Evolutionary conservation across 2,888 invertebrate species (phyloP).

Genomic region (Drosophila percnosoma): DNA sequence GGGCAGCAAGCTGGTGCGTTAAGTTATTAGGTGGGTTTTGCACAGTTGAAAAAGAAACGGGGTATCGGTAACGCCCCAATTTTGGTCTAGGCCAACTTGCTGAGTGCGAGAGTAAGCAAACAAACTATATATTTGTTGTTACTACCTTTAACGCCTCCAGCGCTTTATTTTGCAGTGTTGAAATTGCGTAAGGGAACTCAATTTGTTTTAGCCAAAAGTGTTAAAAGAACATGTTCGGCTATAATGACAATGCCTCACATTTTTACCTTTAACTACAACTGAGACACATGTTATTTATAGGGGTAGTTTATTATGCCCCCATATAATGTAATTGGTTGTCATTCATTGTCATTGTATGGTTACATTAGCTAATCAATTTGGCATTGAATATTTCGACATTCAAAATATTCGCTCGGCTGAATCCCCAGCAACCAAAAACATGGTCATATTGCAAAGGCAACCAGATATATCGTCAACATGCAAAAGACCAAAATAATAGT

Average conservation of each 20-base stretch:
- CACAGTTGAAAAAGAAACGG: slow-evolving; percentile 40
- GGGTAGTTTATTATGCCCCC: neutral
- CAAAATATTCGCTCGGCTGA: slow-evolving; percentile 22
- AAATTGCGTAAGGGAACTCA: slow-evolving; percentile 1
- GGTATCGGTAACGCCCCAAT: slow-evolving; percentile 32
- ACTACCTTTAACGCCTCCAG: slow-evolving; percentile 1
- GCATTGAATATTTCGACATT: slow-evolving; percentile 45
- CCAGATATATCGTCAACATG: slow-evolving; percentile 2
- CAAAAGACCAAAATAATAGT: slow-evolving; percentile 27
- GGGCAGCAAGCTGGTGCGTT: slow-evolving; percentile 31
- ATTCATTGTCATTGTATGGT: slow-evolving; percentile 14
- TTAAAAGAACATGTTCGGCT: neutral
- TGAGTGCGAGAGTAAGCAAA: slow-evolving; percentile 3
- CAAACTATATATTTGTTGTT: slow-evolving; percentile 3
- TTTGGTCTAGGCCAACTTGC: slow-evolving; percentile 19
- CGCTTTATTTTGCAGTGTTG: slow-evolving; percentile 4
- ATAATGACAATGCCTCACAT: neutral
- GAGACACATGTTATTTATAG: neutral
- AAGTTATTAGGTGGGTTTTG: slow-evolving; percentile 31
- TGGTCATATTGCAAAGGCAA: slow-evolving; percentile 9
- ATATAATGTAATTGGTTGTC: neutral
- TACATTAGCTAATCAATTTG: slow-evolving; percentile 27
- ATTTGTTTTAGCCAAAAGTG: neutral
- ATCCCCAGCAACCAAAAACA: slow-evolving; percentile 1
- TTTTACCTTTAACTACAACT: neutral